Base-by-base conservation (phyloP, 1,140 invertebrate genomes). In the Copidosoma floridanum region DNA sequence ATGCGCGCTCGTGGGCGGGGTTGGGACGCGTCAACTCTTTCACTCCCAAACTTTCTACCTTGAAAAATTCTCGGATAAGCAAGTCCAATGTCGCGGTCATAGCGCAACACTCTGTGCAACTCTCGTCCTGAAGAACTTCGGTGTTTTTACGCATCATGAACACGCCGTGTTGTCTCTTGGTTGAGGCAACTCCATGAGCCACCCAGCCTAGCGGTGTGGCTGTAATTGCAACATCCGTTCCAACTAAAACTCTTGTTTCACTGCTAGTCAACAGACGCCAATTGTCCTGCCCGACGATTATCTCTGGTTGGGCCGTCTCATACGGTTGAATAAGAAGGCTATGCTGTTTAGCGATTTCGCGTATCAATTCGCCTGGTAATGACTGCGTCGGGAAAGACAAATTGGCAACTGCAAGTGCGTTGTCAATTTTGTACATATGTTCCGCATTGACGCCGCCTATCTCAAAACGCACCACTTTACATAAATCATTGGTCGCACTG, bases 201-300 rank as follows among this genome's bases (percentile, higher is more conserved):
- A 16, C 24, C 32, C 38, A 50, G 3, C 55, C 61, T 10, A 63
- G 20, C 3, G 10, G 11, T 12, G 61, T 57, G 1, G 2, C 8
- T 1, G 55, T 52, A 3, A 40, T 24, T 2, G 46, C 61, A 1
- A 44, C 38, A 2, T 3, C 27, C n/a, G 16, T 44, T 10, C 14
- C n/a, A 1, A 11, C 7, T 12, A 18, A 37, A 10, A 1, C 37
- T 2, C 54, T 38, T 16, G 50, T 29, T 43, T 58, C 48, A 3
- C 2, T 0, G 2, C 54, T 20, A 2, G 24, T 29, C 26, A 63
- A 12, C 7, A 54, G n/a, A n/a, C 43, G 35, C 55, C 61, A 63
- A 18, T 63, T 50, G 29, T 63, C 55, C 38, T 63, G 61, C 1
- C 61, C 55, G 1, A 57, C 23, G 10, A 63, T 32, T 3, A 63